These are phyloP conservation scores for Willowsia nigromaculata DNA, from an alignment of 2,888 invertebrate genomes.

Conservation along the genomic window DNA sequence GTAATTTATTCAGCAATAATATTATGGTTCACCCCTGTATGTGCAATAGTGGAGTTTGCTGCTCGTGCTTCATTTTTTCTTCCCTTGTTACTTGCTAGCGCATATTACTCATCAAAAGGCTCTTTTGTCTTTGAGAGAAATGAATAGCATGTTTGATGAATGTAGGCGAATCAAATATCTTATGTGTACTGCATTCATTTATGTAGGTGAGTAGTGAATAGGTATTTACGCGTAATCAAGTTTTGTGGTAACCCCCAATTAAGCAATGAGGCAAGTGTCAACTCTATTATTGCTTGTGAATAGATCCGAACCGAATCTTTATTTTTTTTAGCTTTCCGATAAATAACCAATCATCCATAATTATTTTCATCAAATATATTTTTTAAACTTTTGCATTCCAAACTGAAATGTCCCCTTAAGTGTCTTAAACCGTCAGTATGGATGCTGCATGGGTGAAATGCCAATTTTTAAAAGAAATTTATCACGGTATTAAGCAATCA, in stretches of 20 bases:
- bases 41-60: conserved; percentile 24
- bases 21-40: neutral
- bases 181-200: conserved; percentile 20
- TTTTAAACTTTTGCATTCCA: no score
- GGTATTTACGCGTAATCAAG: conserved; percentile 38
- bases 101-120: conserved; percentile 57
- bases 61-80: conserved; percentile 58
- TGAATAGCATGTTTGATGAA: conserved; percentile 38
- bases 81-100: conserved; percentile 3
- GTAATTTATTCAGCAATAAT: conserved; percentile 44
- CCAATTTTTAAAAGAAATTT: neutral
- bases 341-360: no score
- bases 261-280: conserved; percentile 26
- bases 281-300: neutral
- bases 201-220: conserved; percentile 18
- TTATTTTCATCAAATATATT: no score
- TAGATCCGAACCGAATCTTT: neutral
- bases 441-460: neutral
- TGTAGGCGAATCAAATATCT: neutral
- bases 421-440: no score
- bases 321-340: neutral
- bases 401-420: no score
- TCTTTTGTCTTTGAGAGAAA: conserved; percentile 56
- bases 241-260: conserved; percentile 40
- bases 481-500: conserved; percentile 33